These are phyloP conservation scores for Indicator indicator DNA, from an alignment of 2,113 vertebrate species.

Conservation along the genomic window DNA sequence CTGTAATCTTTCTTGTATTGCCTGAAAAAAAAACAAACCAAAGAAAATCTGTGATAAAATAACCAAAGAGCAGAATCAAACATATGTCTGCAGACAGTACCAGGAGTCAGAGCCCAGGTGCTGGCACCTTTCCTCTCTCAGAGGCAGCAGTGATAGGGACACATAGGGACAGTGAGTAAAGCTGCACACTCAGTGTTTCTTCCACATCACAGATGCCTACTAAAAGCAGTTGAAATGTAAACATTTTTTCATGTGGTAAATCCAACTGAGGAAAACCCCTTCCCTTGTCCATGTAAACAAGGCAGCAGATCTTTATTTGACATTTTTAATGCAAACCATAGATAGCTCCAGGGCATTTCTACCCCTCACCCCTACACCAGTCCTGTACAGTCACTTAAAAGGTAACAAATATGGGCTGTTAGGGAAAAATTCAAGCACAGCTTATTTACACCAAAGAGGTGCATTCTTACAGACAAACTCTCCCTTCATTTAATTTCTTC, in stretches of 20 bases:
- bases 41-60: background rate
- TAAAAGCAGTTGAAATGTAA: background rate
- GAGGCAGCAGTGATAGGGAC: background rate
- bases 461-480: background rate
- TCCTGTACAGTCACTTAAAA: background rate
- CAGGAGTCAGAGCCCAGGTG: background rate
- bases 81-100: background rate
- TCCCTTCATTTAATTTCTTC: background rate
- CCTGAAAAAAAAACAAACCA: constrained; percentile 45
- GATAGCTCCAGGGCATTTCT: background rate
- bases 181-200: fast-evolving
- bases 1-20: constrained; percentile 43
- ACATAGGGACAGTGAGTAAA: background rate
- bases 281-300: background rate
- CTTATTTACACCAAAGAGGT: background rate
- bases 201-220: background rate
- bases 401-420: background rate
- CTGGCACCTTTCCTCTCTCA: background rate
- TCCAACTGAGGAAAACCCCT: background rate
- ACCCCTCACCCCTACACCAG: background rate
- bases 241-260: background rate
- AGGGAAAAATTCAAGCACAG: background rate
- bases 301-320: background rate
- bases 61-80: background rate
- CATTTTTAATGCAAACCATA: background rate